Conservation (phyloP, 2,888 invertebrate genomes). For the Theodoxus fluviatilis region DNA sequence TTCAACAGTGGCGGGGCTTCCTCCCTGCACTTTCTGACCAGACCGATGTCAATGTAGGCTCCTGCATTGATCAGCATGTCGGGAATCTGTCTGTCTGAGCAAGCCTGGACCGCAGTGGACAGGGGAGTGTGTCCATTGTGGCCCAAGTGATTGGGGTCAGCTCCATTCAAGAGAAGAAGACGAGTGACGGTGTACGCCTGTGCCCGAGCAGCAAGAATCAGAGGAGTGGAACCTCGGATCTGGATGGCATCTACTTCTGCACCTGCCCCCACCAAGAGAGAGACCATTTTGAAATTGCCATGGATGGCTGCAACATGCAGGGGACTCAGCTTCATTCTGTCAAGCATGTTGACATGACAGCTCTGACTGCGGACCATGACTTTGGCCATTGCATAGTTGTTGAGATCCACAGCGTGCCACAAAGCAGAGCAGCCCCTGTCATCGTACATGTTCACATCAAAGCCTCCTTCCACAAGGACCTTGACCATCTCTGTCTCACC, state of each 20-base stretch:
- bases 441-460: constrained; percentile 50
- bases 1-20: constrained; percentile 43
- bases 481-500: constrained; percentile 43
- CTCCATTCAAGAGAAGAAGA: constrained; percentile 49
- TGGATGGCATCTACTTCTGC: constrained; percentile 48
- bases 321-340: constrained; percentile 46
- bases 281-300: constrained; percentile 45
- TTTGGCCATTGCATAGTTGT: constrained; percentile 51
- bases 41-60: constrained; percentile 39
- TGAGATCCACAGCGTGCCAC: constrained; percentile 52
- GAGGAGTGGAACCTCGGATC: constrained; percentile 49
- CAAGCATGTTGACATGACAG: constrained; percentile 48
- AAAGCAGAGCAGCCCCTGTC: constrained; percentile 48
- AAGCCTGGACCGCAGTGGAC: constrained; percentile 43
- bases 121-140: constrained; percentile 51
- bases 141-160: constrained; percentile 51
- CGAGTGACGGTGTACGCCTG: constrained; percentile 42
- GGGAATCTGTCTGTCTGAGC: constrained; percentile 38
- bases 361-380: constrained; percentile 34
- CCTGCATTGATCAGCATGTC: constrained; percentile 48
- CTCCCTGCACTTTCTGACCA: constrained; percentile 40
- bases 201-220: constrained; percentile 47
- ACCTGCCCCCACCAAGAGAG: constrained; percentile 44
- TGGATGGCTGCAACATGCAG: constrained; percentile 53
- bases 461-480: constrained; percentile 44